Conservation (phyloP, 1,140 invertebrate species). For the Brachionus koreanus region DNA sequence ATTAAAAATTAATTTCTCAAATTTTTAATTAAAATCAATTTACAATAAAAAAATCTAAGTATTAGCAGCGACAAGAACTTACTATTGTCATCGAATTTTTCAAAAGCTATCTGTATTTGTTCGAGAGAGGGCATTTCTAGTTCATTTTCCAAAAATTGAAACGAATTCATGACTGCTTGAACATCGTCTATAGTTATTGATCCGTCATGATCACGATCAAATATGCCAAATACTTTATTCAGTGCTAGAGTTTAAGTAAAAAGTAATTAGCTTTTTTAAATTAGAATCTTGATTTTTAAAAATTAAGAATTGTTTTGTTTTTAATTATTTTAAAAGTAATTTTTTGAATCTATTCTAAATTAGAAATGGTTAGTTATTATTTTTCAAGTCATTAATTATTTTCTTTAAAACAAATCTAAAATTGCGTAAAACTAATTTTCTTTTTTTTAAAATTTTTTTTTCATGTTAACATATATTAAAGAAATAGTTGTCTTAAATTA, state of each 20-base stretch:
- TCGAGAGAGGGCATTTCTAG: slow-evolving; percentile 37
- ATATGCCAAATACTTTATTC: slow-evolving; percentile 33
- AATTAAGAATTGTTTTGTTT: too few species aligned
- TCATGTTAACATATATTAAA: too few species aligned
- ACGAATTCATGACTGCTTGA: slow-evolving; percentile 28
- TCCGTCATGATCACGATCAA: slow-evolving; percentile 39
- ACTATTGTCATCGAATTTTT: slow-evolving; percentile 43
- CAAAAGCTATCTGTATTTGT: slow-evolving; percentile 33
- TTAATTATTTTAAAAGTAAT: too few species aligned
- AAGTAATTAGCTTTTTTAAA: not conserved
- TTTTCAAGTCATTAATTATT: too few species aligned
- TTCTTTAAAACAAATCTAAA: too few species aligned
- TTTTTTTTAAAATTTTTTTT: too few species aligned
- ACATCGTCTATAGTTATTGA: slow-evolving; percentile 42
- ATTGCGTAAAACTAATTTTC: too few species aligned
- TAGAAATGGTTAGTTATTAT: too few species aligned
- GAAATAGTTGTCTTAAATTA: too few species aligned
- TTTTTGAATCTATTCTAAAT: too few species aligned
- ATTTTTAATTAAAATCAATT: too few species aligned
- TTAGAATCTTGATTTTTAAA: not conserved
- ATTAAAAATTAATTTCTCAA: too few species aligned
- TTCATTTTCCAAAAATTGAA: slow-evolving; percentile 38
- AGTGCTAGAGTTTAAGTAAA: not conserved
- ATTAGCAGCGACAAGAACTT: not conserved
- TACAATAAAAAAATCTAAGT: not conserved